These are phyloP conservation scores for Catagonus wagneri DNA, from an alignment of 2,113 vertebrate genomes.

Conservation along the genomic window DNA sequence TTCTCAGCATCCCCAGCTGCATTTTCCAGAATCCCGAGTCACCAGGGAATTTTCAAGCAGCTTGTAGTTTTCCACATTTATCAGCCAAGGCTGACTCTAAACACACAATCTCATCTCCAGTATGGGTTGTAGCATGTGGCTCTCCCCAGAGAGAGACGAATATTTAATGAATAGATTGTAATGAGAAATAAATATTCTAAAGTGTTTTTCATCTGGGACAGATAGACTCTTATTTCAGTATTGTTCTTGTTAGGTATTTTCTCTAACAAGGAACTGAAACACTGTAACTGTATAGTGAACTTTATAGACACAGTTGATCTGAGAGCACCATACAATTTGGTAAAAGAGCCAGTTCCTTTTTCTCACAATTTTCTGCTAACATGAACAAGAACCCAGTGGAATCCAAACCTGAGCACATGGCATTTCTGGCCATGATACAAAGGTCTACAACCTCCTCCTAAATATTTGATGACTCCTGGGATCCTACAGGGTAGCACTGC, in stretches of 20 bases:
- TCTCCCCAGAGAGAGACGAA: background rate
- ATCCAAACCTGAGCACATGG: slow-evolving; percentile 62
- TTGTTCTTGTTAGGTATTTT: slow-evolving; percentile 16
- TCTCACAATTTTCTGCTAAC: slow-evolving; percentile 52
- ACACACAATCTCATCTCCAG: background rate
- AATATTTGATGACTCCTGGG: slow-evolving; percentile 69
- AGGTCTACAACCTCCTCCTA: slow-evolving; percentile 67
- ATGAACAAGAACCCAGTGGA: slow-evolving; percentile 52
- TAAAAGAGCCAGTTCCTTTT: slow-evolving; percentile 57
- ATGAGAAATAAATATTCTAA: slow-evolving; percentile 58
- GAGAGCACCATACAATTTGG: slow-evolving; percentile 6
- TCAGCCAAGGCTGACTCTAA: slow-evolving; percentile 37
- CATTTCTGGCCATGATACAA: slow-evolving; percentile 62
- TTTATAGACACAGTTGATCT: background rate
- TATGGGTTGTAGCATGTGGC: background rate
- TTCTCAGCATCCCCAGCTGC: background rate
- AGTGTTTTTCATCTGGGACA: slow-evolving; percentile 8
- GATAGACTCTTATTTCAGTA: background rate
- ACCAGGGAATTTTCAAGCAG: slow-evolving; percentile 28
- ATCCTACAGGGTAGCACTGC: background rate
- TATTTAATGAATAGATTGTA: slow-evolving; percentile 62
- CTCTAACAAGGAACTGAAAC: slow-evolving; percentile 46
- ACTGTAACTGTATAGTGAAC: background rate
- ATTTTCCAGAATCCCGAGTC: slow-evolving; percentile 12
- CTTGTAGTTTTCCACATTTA: slow-evolving; percentile 42